Evolutionary conservation across 2,113 vertebrate genomes (phyloP), one percentile per base, ranked within the genome.

Genomic region (Talpa occidentalis): DNA sequence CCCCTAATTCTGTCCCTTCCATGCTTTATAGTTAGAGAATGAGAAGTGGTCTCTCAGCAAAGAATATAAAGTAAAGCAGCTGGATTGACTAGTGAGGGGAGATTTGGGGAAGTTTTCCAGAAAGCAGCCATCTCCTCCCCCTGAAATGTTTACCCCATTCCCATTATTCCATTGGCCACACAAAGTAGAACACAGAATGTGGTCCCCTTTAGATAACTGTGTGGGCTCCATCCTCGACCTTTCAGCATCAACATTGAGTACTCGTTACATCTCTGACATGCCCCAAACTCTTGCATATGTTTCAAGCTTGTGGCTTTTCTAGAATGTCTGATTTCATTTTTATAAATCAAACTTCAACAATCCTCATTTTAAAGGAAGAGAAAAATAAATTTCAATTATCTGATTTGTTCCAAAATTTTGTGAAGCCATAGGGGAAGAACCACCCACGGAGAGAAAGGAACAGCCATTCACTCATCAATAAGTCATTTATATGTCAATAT

Each of bases 321-420:
- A 26, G 69, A 79, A 81, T 60, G n/a, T 72, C 79, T 85, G 52
- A 85, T 72, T 94, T 87, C 22, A 93, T 37, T 80, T 91, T 83
- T 66, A 85, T 91, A 35, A 79, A 12, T 88, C 90, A 44, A 44
- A 67, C 26, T 92, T 86, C 30, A 60, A 72, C 10, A 64, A n/a
- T 21, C 86, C 21, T 94, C 12, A 69, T 70, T 89, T 85, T 85
- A 90, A 82, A 95, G 32, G 37, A 62, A 93, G 91, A 56, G 5
- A 56, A 64, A 82, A 73, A 70, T 77, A 54, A 67, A n/a, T 90
- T 72, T 73, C 26, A 91, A 60, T 14, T 83, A 21, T 5, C 11
- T 67, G 40, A 78, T 35, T 60, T 95, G 59, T 83, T 44, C 24
- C 19, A 90, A 82, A 12, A 2, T n/a, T 81, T 91, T 93, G 64